Evolutionary conservation across 1,140 invertebrate species (phyloP).

Genomic region (Ceratosolen solmsi): DNA sequence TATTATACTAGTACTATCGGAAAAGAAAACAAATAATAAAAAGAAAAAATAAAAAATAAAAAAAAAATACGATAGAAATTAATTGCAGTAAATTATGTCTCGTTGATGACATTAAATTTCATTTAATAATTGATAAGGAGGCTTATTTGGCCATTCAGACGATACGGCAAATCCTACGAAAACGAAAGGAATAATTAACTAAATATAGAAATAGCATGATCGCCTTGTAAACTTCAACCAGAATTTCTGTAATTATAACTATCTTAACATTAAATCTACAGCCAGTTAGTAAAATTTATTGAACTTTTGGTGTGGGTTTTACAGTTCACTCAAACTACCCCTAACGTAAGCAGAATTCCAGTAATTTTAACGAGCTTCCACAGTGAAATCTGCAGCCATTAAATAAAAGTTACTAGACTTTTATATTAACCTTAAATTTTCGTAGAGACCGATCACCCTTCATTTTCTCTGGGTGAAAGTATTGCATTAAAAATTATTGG

Average conservation of each 20-base stretch:
- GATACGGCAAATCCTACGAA: background rate
- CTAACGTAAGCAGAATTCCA: conserved; percentile 1
- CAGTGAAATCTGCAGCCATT: conserved; percentile 6
- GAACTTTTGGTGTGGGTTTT: conserved; percentile 22
- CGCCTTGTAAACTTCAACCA: conserved; percentile 4
- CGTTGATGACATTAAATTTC: background rate
- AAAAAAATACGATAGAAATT: too few relatives aligned
- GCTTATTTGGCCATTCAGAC: background rate
- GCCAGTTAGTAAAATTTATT: conserved; percentile 30
- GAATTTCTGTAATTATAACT: conserved; percentile 27
- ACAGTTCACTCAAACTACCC: background rate
- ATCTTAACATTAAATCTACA: conserved; percentile 39
- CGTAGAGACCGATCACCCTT: background rate
- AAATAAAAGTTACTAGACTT: conserved; percentile 37
- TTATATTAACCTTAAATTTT: conserved; percentile 37
- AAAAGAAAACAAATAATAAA: too few relatives aligned
- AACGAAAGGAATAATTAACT: background rate
- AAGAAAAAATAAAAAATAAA: too few relatives aligned
- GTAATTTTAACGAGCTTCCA: conserved; percentile 31
- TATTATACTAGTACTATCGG: too few relatives aligned
- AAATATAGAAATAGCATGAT: background rate
- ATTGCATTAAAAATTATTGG: conserved; percentile 2
- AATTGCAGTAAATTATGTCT: too few relatives aligned
- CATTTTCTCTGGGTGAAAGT: background rate
- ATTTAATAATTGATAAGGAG: background rate